A percentile compares a stretch with the other conserved stretches of the same genome.
phyloP scores from a whole-genome alignment of 2,888 invertebrate species.

The Acleris cristana region DNA sequence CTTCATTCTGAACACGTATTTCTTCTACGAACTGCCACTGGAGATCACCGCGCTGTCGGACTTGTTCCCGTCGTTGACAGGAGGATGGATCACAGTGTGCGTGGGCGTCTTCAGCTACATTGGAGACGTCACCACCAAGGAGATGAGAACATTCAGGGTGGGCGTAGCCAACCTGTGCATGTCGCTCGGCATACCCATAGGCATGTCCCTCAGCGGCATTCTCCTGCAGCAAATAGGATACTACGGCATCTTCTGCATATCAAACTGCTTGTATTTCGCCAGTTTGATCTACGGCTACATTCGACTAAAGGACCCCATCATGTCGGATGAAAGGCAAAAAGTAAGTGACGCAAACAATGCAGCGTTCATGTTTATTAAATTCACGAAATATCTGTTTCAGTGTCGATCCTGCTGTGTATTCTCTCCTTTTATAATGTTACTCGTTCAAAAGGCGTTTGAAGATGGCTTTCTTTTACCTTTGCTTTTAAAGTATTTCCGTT shows the following conservation, averaged over 20 bases:
- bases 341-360: constrained; percentile 57
- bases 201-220: constrained; percentile 83
- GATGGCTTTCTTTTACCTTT: constrained; percentile 22
- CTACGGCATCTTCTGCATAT: constrained; percentile 79
- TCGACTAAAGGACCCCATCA: constrained; percentile 72
- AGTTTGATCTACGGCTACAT: constrained; percentile 80
- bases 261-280: constrained; percentile 78
- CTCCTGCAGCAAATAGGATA: constrained; percentile 78
- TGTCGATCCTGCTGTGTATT: constrained; percentile 8
- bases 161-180: constrained; percentile 85
- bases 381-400: constrained; percentile 10
- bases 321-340: constrained; percentile 68
- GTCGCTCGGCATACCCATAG: constrained; percentile 85
- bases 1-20: constrained; percentile 82
- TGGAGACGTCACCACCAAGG: constrained; percentile 83
- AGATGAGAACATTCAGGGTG: constrained; percentile 85
- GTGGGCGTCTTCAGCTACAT: constrained; percentile 86
- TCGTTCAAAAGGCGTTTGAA: constrained; percentile 25
- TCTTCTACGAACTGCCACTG: constrained; percentile 83
- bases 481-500: constrained; percentile 16
- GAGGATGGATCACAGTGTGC: constrained; percentile 84
- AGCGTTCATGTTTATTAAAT: constrained; percentile 24
- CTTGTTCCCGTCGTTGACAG: constrained; percentile 82
- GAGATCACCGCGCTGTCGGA: constrained; percentile 83
- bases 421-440: constrained; percentile 20